phyloP scores from a whole-genome alignment of 2,888 invertebrate species.

The Andrena bicolor region DNA sequence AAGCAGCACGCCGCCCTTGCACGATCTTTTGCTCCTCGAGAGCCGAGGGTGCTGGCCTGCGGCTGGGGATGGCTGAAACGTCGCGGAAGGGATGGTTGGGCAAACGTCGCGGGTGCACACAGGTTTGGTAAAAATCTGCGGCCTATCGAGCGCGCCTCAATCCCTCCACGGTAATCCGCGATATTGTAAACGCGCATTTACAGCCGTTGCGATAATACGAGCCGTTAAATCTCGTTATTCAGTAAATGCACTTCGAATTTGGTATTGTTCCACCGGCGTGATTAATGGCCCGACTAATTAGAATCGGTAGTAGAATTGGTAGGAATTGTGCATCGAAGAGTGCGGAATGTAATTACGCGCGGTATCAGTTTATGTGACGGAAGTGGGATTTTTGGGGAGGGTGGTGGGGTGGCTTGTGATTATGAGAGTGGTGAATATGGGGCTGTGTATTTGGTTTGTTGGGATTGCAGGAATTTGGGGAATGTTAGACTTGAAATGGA shows the following conservation, averaged over 20 bases:
- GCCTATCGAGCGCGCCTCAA: neutral
- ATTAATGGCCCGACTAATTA: slow-evolving; percentile 45
- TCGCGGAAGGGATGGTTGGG: neutral
- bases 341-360: slow-evolving; percentile 5
- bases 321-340: slow-evolving; percentile 12
- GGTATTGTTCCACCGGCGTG: slow-evolving; percentile 35
- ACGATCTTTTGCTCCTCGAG: slow-evolving; percentile 47
- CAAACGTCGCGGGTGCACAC: neutral
- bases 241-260: slow-evolving; percentile 26
- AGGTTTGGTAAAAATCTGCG: slow-evolving; percentile 12
- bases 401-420: neutral
- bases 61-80: slow-evolving; percentile 20
- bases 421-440: no score
- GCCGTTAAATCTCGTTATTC: slow-evolving; percentile 33
- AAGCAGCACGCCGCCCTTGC: slow-evolving; percentile 35
- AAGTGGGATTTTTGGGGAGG: neutral
- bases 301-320: neutral
- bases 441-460: no score
- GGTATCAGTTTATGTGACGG: slow-evolving; percentile 22
- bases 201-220: neutral
- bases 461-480: neutral
- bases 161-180: neutral
- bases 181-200: neutral
- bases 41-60: slow-evolving; percentile 15
- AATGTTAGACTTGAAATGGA: no score